Percentiles rank a stretch among this genome's conserved stretches.
Conservation (phyloP, 2,888 invertebrate species). For the Peribatodes rhomboidaria region DNA sequence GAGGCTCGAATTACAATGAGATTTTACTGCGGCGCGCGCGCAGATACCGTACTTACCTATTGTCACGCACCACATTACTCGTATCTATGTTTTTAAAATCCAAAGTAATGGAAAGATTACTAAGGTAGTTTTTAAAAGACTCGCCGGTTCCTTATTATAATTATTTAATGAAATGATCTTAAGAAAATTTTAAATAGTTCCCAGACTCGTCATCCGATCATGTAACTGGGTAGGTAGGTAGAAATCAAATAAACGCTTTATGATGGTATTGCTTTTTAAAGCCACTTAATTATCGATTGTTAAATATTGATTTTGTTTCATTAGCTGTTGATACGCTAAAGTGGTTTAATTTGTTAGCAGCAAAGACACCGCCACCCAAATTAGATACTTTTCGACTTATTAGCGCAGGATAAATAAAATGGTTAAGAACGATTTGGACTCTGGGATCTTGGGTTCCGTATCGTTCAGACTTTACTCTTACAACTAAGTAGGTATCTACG, state of each 20-base stretch:
- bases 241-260: slow-evolving; percentile 67
- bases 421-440: slow-evolving; percentile 6
- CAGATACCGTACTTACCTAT: slow-evolving; percentile 76
- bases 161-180: slow-evolving; percentile 9
- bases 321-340: slow-evolving; percentile 81
- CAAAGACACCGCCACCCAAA: slow-evolving; percentile 84
- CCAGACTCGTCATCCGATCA: slow-evolving; percentile 38
- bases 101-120: neutral
- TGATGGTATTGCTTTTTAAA: slow-evolving; percentile 74
- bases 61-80: slow-evolving; percentile 62
- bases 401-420: slow-evolving; percentile 70
- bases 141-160: slow-evolving; percentile 10
- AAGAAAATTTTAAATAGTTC: slow-evolving; percentile 11
- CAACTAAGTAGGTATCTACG: neutral
- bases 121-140: slow-evolving; percentile 55
- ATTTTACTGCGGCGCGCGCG: slow-evolving; percentile 81
- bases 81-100: slow-evolving; percentile 58
- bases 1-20: slow-evolving; percentile 85
- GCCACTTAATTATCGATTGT: slow-evolving; percentile 84
- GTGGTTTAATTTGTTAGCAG: slow-evolving; percentile 84
- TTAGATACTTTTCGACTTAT: slow-evolving; percentile 85
- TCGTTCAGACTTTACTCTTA: neutral
- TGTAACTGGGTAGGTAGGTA: slow-evolving; percentile 56
- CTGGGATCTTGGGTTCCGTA: slow-evolving; percentile 17
- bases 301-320: slow-evolving; percentile 83